These are phyloP conservation scores for Bombylius discolor DNA, from an alignment of 2,888 invertebrate species.

Conservation along the genomic window DNA sequence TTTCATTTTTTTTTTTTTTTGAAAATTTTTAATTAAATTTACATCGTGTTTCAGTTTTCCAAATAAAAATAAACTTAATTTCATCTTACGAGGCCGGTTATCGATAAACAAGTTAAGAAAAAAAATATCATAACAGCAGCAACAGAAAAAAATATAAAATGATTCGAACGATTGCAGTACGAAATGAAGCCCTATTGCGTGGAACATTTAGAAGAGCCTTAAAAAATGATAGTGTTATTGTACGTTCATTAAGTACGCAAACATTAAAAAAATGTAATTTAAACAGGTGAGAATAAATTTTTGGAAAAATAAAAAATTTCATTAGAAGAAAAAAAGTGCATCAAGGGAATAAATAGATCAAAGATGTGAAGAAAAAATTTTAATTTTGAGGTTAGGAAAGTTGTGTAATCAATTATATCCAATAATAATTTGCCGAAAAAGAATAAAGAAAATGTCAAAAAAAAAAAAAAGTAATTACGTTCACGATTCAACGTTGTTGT, in stretches of 20 bases:
- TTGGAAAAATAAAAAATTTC: background rate
- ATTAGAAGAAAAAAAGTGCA: background rate
- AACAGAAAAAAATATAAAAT: conserved; percentile 34
- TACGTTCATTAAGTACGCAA: conserved; percentile 5
- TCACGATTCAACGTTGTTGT: too few species aligned
- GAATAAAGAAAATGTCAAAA: conserved; percentile 5
- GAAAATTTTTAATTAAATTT: too few species aligned
- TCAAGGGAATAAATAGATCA: background rate
- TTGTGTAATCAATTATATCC: conserved; percentile 5
- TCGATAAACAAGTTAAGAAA: too few species aligned
- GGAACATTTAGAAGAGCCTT: conserved; percentile 45
- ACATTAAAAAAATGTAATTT: conserved; percentile 2
- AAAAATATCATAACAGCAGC: too few species aligned
- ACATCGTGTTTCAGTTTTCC: too few species aligned
- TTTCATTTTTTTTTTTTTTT: too few species aligned
- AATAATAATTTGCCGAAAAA: background rate
- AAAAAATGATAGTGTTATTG: background rate
- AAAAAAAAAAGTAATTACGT: background rate
- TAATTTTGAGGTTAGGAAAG: conserved; percentile 7
- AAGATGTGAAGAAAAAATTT: too few species aligned
- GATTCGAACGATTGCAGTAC: conserved; percentile 58
- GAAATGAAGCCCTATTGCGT: conserved; percentile 49
- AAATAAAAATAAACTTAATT: too few species aligned
- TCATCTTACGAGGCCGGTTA: too few species aligned
- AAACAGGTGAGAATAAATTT: background rate